These are phyloP conservation scores for Rhinogobio ventralis DNA, from an alignment of 2,797 vertebrate species.

Conservation along the genomic window DNA sequence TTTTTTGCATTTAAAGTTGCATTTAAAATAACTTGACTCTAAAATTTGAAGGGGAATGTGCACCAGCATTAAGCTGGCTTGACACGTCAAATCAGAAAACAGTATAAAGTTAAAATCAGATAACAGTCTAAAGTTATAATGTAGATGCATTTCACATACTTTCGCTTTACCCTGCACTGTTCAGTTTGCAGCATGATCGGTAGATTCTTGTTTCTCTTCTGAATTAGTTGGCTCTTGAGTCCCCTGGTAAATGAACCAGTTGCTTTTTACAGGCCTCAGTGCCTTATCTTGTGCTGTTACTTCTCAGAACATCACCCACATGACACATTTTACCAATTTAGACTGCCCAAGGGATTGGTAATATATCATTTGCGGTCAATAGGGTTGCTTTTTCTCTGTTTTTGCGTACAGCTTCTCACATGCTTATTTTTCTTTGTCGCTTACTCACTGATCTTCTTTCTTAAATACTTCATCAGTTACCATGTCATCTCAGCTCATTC, in stretches of 20 bases:
- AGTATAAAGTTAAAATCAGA: background rate
- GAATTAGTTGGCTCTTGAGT: constrained; percentile 42
- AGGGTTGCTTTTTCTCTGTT: background rate
- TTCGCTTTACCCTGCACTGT: background rate
- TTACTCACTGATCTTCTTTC: constrained; percentile 1
- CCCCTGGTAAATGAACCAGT: constrained; percentile 63
- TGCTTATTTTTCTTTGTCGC: constrained; percentile 23
- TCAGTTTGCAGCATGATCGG: constrained; percentile 15
- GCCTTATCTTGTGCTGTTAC: constrained; percentile 39
- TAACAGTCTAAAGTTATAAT: background rate
- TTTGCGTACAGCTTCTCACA: background rate
- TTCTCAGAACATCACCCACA: constrained; percentile 41
- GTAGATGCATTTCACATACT: constrained; percentile 2
- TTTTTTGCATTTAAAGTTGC: background rate
- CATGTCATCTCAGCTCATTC: background rate
- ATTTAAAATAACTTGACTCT: background rate
- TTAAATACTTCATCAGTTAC: background rate
- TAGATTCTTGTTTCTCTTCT: constrained; percentile 15
- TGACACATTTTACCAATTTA: constrained; percentile 63
- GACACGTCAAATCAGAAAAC: background rate
- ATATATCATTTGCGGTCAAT: constrained; percentile 61
- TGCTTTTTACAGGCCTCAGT: constrained; percentile 65
- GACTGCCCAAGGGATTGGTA: constrained; percentile 47
- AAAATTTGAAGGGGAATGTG: background rate
- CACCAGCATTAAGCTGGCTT: background rate